These are phyloP conservation scores for Phaenicophaeus curvirostris DNA, from an alignment of 2,797 vertebrate genomes.

Conservation along the genomic window DNA sequence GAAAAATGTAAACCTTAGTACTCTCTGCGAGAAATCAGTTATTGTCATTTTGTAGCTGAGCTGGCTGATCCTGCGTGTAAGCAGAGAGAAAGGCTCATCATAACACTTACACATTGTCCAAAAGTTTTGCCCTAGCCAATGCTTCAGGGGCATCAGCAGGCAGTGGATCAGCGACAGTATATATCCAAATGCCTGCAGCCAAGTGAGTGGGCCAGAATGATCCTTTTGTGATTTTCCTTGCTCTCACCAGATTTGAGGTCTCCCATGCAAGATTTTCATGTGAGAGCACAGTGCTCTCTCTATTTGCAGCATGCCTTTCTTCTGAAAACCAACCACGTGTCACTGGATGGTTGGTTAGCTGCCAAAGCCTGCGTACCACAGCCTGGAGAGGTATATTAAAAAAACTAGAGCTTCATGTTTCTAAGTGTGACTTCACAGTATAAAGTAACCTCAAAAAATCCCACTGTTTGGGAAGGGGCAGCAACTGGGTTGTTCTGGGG, in stretches of 20 bases:
- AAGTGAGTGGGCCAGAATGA: background rate
- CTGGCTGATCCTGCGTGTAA: rapidly evolving
- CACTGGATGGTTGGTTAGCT: background rate
- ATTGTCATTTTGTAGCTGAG: background rate
- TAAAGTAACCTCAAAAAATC: background rate
- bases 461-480: rapidly evolving
- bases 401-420: background rate
- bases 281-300: rapidly evolving
- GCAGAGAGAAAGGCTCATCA: rapidly evolving
- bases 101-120: background rate
- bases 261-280: background rate
- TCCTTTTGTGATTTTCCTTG: background rate
- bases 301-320: background rate
- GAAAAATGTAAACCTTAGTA: background rate
- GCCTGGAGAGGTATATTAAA: background rate
- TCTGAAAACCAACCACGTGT: background rate
- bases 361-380: background rate
- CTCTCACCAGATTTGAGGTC: background rate
- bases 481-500: background rate
- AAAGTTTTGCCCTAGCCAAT: background rate
- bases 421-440: background rate
- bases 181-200: background rate
- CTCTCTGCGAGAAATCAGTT: background rate
- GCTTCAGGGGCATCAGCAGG: background rate
- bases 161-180: background rate